Conservation (phyloP, 2,797 vertebrate species). For the Paguma larvata region DNA sequence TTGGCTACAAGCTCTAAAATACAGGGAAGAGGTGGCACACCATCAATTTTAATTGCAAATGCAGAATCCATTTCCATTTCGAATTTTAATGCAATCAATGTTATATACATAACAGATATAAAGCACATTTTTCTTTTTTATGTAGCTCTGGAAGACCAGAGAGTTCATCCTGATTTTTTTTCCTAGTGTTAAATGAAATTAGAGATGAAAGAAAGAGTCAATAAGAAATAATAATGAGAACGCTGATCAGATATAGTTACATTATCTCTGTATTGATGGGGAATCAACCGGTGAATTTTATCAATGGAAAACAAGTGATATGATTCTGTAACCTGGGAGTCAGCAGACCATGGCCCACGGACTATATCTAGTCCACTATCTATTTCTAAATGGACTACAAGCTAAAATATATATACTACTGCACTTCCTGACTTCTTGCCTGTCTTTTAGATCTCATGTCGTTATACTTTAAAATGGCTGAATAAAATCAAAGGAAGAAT, state of each 20-base stretch:
- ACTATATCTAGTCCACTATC: background rate
- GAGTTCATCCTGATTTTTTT: background rate
- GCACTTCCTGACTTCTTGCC: background rate
- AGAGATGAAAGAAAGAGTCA: constrained; percentile 30
- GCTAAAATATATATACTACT: background rate
- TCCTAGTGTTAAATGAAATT: constrained; percentile 59
- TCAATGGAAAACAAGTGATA: background rate
- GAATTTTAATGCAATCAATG: constrained; percentile 81
- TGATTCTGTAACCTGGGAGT: background rate
- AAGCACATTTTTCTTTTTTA: constrained; percentile 66
- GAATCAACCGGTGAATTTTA: constrained; percentile 54
- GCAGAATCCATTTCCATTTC: constrained; percentile 70
- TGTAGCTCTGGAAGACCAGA: constrained; percentile 52
- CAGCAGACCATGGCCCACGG: background rate
- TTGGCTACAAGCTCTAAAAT: constrained; percentile 90
- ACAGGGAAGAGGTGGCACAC: constrained; percentile 59
- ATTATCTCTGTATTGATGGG: background rate
- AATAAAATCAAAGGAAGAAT: constrained; percentile 12
- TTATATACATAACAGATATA: constrained; percentile 69
- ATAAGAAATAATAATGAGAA: constrained; percentile 51
- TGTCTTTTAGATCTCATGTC: background rate
- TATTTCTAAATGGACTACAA: background rate
- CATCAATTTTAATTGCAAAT: constrained; percentile 86
- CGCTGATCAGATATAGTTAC: constrained; percentile 3
- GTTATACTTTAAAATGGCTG: background rate